These are phyloP conservation scores for Anthoscopus minutus DNA, from an alignment of 2,113 vertebrate genomes.

Conservation along the genomic window DNA sequence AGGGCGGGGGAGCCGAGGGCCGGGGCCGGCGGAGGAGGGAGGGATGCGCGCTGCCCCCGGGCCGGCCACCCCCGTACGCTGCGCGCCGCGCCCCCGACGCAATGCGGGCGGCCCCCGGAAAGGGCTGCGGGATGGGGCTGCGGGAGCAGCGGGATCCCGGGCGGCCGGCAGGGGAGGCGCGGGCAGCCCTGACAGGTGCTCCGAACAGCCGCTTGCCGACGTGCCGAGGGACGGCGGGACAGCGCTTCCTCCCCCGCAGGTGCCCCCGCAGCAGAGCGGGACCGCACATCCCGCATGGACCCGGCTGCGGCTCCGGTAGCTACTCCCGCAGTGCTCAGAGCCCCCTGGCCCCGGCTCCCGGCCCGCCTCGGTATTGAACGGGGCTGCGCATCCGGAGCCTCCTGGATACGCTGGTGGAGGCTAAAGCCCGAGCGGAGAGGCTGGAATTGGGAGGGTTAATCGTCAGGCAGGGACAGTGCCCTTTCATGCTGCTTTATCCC, in stretches of 20 bases:
- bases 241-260: not conserved
- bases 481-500: not conserved
- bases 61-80: not conserved
- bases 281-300: not conserved
- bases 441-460: not conserved
- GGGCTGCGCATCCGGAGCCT: not conserved
- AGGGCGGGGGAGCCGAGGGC: not conserved
- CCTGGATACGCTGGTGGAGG: rapidly evolving
- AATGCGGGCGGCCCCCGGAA: slow-evolving; percentile 62
- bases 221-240: not conserved
- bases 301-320: not conserved
- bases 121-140: not conserved
- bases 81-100: slow-evolving; percentile 64
- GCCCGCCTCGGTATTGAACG: not conserved
- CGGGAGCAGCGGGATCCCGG: not conserved
- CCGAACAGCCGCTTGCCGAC: not conserved
- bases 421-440: not conserved
- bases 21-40: not conserved
- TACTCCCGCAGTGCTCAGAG: not conserved
- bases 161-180: no score
- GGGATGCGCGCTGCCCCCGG: not conserved
- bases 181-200: not conserved
- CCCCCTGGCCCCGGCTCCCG: not conserved
- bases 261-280: not conserved
- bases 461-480: not conserved